Percentiles rank a stretch among this genome's conserved stretches.
These are phyloP conservation scores for Drosophila ironensis DNA, from an alignment of 1,140 invertebrate genomes.

Conservation along the genomic window DNA sequence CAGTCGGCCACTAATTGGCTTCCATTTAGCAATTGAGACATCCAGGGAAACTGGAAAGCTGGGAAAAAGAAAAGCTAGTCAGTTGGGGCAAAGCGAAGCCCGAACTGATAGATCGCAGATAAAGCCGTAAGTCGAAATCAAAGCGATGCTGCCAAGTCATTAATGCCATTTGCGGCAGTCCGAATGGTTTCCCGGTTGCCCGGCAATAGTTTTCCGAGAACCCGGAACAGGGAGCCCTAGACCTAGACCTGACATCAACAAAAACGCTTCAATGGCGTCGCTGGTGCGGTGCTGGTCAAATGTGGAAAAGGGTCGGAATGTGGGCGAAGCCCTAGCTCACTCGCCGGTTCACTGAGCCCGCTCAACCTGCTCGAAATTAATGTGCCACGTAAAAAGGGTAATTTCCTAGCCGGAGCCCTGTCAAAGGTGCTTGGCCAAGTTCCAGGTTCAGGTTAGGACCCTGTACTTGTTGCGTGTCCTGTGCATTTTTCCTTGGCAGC, in stretches of 20 bases:
- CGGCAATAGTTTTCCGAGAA: constrained; percentile 12
- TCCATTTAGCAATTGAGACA: constrained; percentile 61
- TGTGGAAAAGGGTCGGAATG: constrained; percentile 47
- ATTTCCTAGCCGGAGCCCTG: constrained; percentile 50
- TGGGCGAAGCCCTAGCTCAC: constrained; percentile 15
- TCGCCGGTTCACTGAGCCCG: constrained; percentile 42
- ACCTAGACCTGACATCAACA: constrained; percentile 46
- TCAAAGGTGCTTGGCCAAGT: constrained; percentile 45
- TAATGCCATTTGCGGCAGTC: constrained; percentile 62
- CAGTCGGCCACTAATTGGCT: constrained; percentile 67
- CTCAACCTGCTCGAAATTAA: constrained; percentile 69
- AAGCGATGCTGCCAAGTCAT: constrained; percentile 59
- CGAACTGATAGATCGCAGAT: background rate
- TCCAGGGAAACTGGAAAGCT: constrained; percentile 1
- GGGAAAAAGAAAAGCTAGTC: constrained; percentile 8
- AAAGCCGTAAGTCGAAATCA: constrained; percentile 22
- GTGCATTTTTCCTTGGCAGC: background rate
- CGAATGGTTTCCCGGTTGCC: constrained; percentile 27
- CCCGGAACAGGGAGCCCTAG: no score
- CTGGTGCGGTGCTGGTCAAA: constrained; percentile 73
- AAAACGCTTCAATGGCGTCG: constrained; percentile 59
- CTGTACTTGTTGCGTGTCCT: constrained; percentile 57
- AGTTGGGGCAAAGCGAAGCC: background rate
- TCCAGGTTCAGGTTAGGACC: constrained; percentile 33
- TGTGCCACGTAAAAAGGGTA: constrained; percentile 75